Evolutionary conservation across 2,113 vertebrate genomes (phyloP).

Genomic region (Saimiri boliviensis): DNA sequence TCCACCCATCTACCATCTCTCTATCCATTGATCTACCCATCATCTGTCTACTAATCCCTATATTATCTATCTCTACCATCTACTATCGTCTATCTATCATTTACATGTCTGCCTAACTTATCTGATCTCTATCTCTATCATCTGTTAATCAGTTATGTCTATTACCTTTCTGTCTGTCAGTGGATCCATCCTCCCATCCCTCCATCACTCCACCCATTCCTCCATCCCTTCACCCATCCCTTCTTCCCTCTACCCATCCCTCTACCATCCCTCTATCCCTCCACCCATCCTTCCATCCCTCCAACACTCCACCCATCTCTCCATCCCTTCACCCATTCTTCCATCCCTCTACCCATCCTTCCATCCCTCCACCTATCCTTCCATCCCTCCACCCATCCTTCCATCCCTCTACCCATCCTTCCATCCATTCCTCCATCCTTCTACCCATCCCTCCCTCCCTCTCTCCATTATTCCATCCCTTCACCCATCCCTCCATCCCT

Average conservation of each 20-base stretch:
- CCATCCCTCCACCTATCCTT: neutral
- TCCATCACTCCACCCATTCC: too few species aligned
- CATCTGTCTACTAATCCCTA: neutral
- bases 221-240: neutral
- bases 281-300: neutral
- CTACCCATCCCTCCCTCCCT: too few species aligned
- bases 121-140: neutral
- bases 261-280: too few species aligned
- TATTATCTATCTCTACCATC: neutral
- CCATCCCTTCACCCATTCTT: neutral
- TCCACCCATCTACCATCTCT: neutral
- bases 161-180: neutral
- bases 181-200: neutral
- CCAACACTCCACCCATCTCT: neutral
- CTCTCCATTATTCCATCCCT: neutral
- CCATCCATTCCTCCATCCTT: neutral
- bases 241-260: too few species aligned
- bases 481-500: neutral
- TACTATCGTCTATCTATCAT: neutral
- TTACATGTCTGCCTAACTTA: neutral
- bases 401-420: neutral
- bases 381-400: neutral
- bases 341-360: too few species aligned
- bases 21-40: neutral
- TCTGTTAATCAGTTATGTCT: neutral